Evolutionary conservation across 2,113 vertebrate species (phyloP), one percentile per base, ranked within the genome.

Genomic region (Dipodomys spectabilis): DNA sequence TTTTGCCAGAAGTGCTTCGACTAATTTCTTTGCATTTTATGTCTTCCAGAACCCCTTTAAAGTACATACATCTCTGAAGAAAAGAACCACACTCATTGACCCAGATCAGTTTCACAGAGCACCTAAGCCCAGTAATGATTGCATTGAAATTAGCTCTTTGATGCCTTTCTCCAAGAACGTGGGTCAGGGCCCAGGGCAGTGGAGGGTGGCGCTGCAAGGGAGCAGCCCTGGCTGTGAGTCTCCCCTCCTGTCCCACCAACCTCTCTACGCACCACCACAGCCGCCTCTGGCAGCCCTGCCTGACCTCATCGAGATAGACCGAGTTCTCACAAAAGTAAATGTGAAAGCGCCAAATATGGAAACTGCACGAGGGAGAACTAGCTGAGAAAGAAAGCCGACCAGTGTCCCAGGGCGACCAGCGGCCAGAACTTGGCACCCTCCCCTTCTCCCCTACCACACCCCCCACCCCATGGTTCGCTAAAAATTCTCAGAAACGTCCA

Each of bases 311-410:
- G 7, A 75, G 82, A 28, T 28, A 79, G 8, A 65, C 20, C 5
- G 81, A 82, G 71, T 82, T 92, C 82, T 75, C 90, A 91, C 45
- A 83, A 95, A 94, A 95, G 92, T 45, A 94, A 95, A 93, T 89
- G 68, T 91, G 87, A 96, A 96, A 94, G 71, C 86, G 74, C 94
- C 95, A 96, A 96, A 96, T 95, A 96, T 82, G 96, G 95, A 96
- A 95, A 95, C 85, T 39, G 72, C 81, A 57, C 83, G 73, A 93
- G 69, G 64, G 71, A 64, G 82, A 82, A 25, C 35, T 28, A 11
- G 65, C 83, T 8, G 9, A 25, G 81, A 82, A 72, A 78, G 83
- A 85, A 87, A 82, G 86, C 78, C 67, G 20, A 25, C 57, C 22
- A 19, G 72, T 5, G 15, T n/a, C 72, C 44, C 81, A 6, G 68